These are phyloP conservation scores for Coenonympha arcania DNA, from an alignment of 2,888 invertebrate species.

Conservation along the genomic window DNA sequence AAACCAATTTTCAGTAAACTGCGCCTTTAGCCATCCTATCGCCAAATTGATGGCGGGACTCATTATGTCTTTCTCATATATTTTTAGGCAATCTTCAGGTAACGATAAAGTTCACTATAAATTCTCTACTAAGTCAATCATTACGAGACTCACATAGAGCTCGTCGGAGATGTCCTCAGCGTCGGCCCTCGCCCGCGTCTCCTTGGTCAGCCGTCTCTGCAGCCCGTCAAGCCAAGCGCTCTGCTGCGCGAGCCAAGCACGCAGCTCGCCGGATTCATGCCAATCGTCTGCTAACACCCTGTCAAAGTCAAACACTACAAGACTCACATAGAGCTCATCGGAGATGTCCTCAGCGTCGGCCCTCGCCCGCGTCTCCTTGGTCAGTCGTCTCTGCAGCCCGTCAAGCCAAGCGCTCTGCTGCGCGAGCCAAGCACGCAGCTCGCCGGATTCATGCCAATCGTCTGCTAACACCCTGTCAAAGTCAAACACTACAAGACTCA, in stretches of 20 bases:
- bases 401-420: constrained; percentile 85
- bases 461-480: too few relatives aligned
- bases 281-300: constrained; percentile 83
- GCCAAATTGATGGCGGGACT: too few relatives aligned
- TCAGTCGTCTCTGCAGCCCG: constrained; percentile 83
- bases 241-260: constrained; percentile 84
- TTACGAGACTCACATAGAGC: constrained; percentile 78
- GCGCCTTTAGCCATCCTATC: too few relatives aligned
- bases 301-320: too few relatives aligned
- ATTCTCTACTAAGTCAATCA: too few relatives aligned
- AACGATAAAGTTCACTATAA: too few relatives aligned
- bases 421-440: constrained; percentile 84
- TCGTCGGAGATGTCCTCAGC: constrained; percentile 95
- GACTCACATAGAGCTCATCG: constrained; percentile 83
- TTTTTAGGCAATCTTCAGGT: too few relatives aligned
- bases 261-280: constrained; percentile 83
- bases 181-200: constrained; percentile 83
- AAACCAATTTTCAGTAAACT: too few relatives aligned
- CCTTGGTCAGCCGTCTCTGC: constrained; percentile 82
- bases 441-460: constrained; percentile 83
- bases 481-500: too few relatives aligned
- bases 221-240: constrained; percentile 84
- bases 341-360: constrained; percentile 95
- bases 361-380: constrained; percentile 78
- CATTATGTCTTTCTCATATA: too few relatives aligned